Conservation (phyloP, 2,113 vertebrate species). For the Thamnophis sirtalis region DNA sequence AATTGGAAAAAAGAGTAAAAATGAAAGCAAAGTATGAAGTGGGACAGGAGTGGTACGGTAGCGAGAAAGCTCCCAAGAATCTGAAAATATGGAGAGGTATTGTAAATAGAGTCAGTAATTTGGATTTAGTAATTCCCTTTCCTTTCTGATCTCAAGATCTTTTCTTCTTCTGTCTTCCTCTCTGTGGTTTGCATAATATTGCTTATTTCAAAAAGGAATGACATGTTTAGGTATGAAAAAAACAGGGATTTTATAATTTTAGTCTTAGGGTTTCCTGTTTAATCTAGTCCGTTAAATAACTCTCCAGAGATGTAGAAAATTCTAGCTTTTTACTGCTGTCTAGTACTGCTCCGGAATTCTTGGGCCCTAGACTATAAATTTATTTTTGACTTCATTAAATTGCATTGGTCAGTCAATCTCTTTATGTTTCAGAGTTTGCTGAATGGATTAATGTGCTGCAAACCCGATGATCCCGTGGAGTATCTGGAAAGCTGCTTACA, state of each 20-base stretch:
- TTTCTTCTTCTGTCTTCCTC: background rate
- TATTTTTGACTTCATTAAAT: background rate
- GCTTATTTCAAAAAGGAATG: background rate
- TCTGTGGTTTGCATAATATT: background rate
- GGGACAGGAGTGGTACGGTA: background rate
- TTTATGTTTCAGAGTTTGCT: constrained; percentile 85
- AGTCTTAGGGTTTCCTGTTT: background rate
- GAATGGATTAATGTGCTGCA: constrained; percentile 95
- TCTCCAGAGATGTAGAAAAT: background rate
- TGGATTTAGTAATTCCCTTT: background rate
- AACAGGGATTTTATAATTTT: background rate
- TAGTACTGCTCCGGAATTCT: background rate
- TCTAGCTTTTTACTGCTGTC: background rate
- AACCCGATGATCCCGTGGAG: constrained; percentile 93
- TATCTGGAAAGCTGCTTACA: constrained; percentile 92
- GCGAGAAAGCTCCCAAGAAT: background rate
- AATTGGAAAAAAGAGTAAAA: background rate
- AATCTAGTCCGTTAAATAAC: background rate
- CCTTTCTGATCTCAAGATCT: background rate
- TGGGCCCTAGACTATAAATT: background rate
- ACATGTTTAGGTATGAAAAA: background rate
- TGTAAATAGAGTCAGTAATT: background rate
- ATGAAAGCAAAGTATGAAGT: background rate
- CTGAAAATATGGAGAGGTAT: background rate
- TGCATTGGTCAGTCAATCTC: background rate